Percentiles rank a stretch among this genome's conserved stretches.
Evolutionary conservation across 2,113 vertebrate species (phyloP).

Genomic region (Paralichthys olivaceus): DNA sequence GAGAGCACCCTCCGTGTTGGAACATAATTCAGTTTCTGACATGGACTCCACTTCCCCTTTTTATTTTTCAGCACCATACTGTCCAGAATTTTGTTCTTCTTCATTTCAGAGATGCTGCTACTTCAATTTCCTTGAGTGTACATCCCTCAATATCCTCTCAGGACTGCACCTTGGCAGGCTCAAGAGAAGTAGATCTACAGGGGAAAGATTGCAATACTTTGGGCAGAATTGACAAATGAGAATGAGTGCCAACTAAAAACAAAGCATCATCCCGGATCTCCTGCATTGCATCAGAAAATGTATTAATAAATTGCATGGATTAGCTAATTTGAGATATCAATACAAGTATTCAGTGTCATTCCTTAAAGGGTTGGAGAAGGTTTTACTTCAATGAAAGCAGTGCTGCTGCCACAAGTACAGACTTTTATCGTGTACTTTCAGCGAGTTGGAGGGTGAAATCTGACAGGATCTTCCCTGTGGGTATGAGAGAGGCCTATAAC

Average conservation of each 20-base stretch:
- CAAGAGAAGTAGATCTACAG: neutral
- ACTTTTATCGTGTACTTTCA: slow-evolving; percentile 8
- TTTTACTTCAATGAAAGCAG: slow-evolving; percentile 34
- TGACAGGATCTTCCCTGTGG: slow-evolving; percentile 27
- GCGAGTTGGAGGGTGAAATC: neutral
- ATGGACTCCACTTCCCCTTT: neutral
- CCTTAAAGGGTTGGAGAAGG: neutral
- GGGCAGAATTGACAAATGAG: neutral
- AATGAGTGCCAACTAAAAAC: neutral
- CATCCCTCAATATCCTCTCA: neutral
- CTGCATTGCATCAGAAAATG: neutral
- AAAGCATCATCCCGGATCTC: neutral
- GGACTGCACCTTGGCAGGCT: neutral
- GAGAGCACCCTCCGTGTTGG: neutral
- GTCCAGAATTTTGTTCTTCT: neutral
- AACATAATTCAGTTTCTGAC: slow-evolving; percentile 31
- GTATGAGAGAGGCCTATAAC: slow-evolving; percentile 35
- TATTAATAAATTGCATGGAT: neutral
- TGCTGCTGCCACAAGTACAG: neutral
- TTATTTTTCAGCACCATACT: neutral
- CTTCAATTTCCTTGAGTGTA: neutral
- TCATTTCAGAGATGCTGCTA: neutral
- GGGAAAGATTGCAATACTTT: neutral
- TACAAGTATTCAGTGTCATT: neutral
- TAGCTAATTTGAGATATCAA: slow-evolving; percentile 12